A percentile compares a stretch with the other conserved stretches of the same genome.
Evolutionary conservation across 1,140 invertebrate species (phyloP).

Genomic region (Stratiolaelaps scimitus): DNA sequence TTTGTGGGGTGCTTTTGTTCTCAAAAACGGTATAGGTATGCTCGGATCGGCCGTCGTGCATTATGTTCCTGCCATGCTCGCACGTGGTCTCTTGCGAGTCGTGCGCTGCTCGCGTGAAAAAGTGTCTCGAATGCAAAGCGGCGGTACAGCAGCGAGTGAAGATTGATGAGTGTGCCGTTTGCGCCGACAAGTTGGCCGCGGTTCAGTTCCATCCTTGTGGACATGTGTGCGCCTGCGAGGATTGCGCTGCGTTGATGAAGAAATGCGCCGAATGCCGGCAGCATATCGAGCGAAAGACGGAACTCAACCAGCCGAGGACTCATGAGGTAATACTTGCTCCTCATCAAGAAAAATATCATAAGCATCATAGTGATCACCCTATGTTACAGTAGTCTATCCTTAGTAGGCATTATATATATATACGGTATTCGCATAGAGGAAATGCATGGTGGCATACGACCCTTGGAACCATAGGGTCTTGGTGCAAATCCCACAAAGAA

Average conservation of each 20-base stretch:
- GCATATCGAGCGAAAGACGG: conserved; percentile 55
- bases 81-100: conserved; percentile 82
- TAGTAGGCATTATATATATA: conserved; percentile 50
- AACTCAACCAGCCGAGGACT: neutral
- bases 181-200: conserved; percentile 78
- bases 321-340: too few relatives aligned
- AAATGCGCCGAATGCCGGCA: conserved; percentile 87
- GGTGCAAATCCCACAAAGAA: too few relatives aligned
- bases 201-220: conserved; percentile 84
- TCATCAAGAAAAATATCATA: too few relatives aligned
- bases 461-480: conserved; percentile 9
- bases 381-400: conserved; percentile 11
- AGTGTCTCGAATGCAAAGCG: conserved; percentile 82
- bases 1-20: neutral
- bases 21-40: conserved; percentile 38
- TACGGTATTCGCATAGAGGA: conserved; percentile 50
- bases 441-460: conserved; percentile 33
- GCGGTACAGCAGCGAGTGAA: conserved; percentile 60
- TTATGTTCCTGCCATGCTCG: conserved; percentile 72
- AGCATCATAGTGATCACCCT: neutral
- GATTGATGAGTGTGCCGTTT: conserved; percentile 92
- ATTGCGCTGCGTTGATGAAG: conserved; percentile 83
- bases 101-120: conserved; percentile 83
- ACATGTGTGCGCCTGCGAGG: conserved; percentile 85
- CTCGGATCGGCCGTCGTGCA: conserved; percentile 32